These are phyloP conservation scores for Montifringilla adamsi DNA, from an alignment of 2,113 vertebrate species.

Conservation along the genomic window DNA sequence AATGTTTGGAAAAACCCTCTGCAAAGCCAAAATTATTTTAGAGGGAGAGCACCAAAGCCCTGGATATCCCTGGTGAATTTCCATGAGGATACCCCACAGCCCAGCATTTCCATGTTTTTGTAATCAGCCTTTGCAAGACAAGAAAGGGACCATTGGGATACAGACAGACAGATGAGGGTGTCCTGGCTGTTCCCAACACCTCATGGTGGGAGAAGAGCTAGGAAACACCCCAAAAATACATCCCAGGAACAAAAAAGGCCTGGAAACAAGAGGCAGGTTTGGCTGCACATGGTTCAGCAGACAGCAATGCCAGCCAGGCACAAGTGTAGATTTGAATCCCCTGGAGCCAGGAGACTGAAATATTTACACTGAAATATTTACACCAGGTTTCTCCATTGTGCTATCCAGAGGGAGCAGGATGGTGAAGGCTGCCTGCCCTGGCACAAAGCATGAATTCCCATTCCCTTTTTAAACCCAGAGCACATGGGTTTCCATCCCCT, in stretches of 20 bases:
- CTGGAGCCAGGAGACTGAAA: constrained; percentile 44
- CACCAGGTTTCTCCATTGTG: constrained; percentile 31
- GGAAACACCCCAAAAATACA: not conserved
- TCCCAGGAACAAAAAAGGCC: not conserved
- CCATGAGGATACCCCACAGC: not conserved
- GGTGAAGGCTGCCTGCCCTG: constrained; percentile 18
- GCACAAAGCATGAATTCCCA: constrained; percentile 20
- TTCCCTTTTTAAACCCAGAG: not conserved
- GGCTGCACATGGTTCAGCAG: constrained; percentile 35
- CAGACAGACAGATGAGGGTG: not conserved
- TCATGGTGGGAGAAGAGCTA: not conserved
- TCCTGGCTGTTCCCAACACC: not conserved
- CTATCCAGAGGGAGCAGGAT: constrained; percentile 27
- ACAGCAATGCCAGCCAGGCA: constrained; percentile 37
- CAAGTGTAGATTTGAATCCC: constrained; percentile 35
- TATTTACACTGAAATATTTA: constrained; percentile 61
- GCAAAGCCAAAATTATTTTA: not conserved
- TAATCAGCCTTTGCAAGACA: not conserved
- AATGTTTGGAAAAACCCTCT: not conserved
- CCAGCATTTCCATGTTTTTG: not conserved
- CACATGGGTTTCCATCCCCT: not conserved
- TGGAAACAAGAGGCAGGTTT: constrained; percentile 36
- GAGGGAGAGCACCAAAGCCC: not conserved
- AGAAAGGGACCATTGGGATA: not conserved
- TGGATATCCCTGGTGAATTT: not conserved